phyloP scores from a whole-genome alignment of 64 coral and sea anemone species.

The Dendronephthya gigantea region DNA sequence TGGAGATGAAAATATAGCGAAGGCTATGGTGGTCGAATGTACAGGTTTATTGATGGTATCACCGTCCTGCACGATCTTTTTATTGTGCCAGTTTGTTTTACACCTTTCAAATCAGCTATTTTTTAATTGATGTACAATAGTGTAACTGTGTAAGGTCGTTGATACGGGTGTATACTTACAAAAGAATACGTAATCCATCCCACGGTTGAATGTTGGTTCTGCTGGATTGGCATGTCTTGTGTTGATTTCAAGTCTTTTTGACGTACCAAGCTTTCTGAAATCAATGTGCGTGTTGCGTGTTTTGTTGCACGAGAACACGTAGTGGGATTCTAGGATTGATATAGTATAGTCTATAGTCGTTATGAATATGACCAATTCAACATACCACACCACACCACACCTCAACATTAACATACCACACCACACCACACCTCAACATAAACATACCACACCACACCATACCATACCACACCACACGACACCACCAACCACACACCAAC shows the following conservation, averaged over 20 bases:
- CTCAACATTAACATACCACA: background rate
- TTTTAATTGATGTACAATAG: no score
- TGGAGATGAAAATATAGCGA: no score
- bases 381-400: no score
- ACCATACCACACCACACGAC: background rate
- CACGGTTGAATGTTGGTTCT: background rate
- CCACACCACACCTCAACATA: background rate
- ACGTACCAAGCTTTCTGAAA: background rate
- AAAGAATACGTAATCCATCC: background rate
- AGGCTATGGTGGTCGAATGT: no score
- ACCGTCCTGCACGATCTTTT: no score
- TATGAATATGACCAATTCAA: no score
- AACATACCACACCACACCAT: background rate
- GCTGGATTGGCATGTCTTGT: background rate
- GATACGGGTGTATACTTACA: no score
- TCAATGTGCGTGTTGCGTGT: background rate
- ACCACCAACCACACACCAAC: background rate
- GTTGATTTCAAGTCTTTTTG: background rate
- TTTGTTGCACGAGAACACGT: background rate
- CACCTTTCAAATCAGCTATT: no score
- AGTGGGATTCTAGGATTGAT: background rate
- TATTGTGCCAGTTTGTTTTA: no score
- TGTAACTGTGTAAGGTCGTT: no score
- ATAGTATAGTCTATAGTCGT: background rate
- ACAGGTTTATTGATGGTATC: no score